These are phyloP conservation scores for Anolis apletophallus DNA, from an alignment of 2,797 vertebrate species.

Conservation along the genomic window DNA sequence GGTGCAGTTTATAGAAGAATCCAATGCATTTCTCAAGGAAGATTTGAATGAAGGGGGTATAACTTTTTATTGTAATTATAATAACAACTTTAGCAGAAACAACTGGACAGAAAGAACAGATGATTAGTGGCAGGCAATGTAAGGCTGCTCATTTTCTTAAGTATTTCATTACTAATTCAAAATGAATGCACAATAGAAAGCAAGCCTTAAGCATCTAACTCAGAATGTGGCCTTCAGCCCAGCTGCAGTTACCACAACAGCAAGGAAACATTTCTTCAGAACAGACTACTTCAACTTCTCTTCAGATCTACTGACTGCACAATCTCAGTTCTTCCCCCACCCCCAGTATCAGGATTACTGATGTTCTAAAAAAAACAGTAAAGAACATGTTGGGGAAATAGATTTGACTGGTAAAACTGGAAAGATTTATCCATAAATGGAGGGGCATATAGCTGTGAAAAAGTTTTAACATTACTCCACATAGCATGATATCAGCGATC, in stretches of 20 bases:
- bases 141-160: no score
- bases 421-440: conserved; percentile 16
- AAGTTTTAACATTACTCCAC: conserved; percentile 2
- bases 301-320: not conserved
- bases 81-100: no score
- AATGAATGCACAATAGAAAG: not conserved
- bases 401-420: conserved; percentile 3
- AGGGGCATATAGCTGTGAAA: conserved; percentile 8
- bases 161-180: not conserved
- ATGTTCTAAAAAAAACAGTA: not conserved
- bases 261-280: no score
- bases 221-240: no score
- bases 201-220: no score
- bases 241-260: no score
- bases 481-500: conserved; percentile 1
- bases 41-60: no score
- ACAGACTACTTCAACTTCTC: not conserved
- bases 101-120: no score
- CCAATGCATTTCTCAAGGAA: no score
- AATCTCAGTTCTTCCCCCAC: not conserved
- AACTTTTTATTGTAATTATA: no score
- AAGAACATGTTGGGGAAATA: not conserved
- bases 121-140: no score
- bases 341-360: not conserved
- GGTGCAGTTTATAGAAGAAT: no score